Conservation (phyloP, 2,888 invertebrate genomes). For the Scaptomyza polygonia region DNA sequence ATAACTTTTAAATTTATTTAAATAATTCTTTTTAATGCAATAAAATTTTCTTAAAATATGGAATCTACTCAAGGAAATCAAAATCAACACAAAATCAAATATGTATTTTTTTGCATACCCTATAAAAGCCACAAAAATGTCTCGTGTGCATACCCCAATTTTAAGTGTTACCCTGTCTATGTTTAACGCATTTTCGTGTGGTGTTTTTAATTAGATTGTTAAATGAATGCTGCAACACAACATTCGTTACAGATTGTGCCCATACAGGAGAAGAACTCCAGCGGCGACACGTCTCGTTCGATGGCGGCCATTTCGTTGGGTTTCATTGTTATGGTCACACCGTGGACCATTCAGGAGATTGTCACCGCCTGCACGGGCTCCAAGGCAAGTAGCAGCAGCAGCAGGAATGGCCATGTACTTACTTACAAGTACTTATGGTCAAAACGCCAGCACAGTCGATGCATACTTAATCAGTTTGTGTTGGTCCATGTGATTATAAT, state of each 20-base stretch:
- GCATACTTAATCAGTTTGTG: constrained; percentile 59
- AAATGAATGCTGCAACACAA: constrained; percentile 4
- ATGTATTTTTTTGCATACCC: background rate
- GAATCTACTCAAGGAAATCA: too few relatives aligned
- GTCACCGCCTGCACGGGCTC: constrained; percentile 95
- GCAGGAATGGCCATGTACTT: background rate
- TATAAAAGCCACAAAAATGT: constrained; percentile 10
- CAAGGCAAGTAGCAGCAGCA: constrained; percentile 85
- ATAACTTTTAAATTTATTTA: too few relatives aligned
- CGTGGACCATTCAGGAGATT: constrained; percentile 95
- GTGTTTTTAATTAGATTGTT: constrained; percentile 36
- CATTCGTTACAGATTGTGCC: constrained; percentile 80
- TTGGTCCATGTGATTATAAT: constrained; percentile 13
- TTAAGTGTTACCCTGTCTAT: background rate
- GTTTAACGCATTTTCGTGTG: background rate
- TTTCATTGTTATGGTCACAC: constrained; percentile 95
- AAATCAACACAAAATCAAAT: too few relatives aligned
- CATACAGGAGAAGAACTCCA: constrained; percentile 86
- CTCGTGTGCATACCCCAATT: background rate
- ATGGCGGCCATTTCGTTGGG: constrained; percentile 96
- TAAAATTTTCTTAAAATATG: too few relatives aligned
- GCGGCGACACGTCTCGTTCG: constrained; percentile 92
- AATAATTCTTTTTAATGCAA: too few relatives aligned
- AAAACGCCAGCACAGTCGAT: constrained; percentile 13
- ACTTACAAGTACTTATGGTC: background rate